A percentile compares a stretch with the other conserved stretches of the same genome.
These are phyloP conservation scores for Micoletzkya japonica DNA, from an alignment of 2,888 invertebrate genomes.

Conservation along the genomic window DNA sequence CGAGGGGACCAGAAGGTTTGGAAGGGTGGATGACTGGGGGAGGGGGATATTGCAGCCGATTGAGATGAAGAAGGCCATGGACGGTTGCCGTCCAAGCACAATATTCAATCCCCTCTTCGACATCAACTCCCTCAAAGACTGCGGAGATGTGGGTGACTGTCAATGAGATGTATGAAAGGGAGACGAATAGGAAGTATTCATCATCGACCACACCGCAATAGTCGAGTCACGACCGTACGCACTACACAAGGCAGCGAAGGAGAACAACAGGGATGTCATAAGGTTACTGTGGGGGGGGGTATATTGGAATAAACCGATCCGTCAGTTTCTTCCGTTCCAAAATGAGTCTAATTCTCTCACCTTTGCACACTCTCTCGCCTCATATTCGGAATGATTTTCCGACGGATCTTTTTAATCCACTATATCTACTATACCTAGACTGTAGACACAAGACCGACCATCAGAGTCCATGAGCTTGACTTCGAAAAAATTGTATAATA, in stretches of 20 bases:
- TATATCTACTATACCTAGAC: too few relatives aligned
- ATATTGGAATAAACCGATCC: too few relatives aligned
- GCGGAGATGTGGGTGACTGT: background rate
- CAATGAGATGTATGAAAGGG: background rate
- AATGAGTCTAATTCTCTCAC: too few relatives aligned
- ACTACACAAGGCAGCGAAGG: constrained; percentile 14
- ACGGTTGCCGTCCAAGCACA: background rate
- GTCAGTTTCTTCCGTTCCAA: too few relatives aligned
- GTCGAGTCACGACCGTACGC: background rate
- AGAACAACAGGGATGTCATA: constrained; percentile 1
- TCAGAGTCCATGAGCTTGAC: too few relatives aligned
- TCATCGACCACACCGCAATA: background rate
- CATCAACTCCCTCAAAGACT: background rate
- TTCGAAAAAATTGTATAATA: too few relatives aligned
- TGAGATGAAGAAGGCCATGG: background rate
- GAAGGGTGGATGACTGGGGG: background rate
- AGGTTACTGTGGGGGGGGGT: too few relatives aligned
- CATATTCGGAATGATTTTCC: too few relatives aligned
- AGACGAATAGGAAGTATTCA: background rate
- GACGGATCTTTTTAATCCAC: too few relatives aligned
- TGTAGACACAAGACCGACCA: too few relatives aligned
- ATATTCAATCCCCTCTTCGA: constrained; percentile 21
- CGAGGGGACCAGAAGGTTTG: too few relatives aligned
- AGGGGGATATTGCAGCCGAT: background rate
- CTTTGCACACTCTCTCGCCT: too few relatives aligned